These are phyloP conservation scores for Cryptoblepharus egeriae DNA, from an alignment of 2,797 vertebrate genomes.

Conservation along the genomic window DNA sequence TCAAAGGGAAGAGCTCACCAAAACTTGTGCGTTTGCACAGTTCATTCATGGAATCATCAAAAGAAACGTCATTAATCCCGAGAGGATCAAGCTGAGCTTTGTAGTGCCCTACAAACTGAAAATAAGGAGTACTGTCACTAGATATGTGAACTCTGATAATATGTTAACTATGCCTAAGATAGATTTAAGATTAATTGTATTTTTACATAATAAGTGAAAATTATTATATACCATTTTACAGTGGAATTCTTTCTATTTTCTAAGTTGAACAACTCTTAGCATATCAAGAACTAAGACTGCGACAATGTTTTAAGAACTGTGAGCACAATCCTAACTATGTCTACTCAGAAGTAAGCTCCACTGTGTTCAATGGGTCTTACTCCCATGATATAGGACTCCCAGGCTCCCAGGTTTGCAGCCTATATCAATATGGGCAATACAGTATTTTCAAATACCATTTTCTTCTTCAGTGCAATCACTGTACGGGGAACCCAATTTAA, in stretches of 20 bases:
- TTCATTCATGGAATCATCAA: conserved; percentile 24
- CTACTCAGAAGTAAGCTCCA: too few species aligned
- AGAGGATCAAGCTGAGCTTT: conserved; percentile 76
- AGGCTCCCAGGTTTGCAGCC: too few species aligned
- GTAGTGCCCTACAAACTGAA: conserved; percentile 76
- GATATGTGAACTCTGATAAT: neutral
- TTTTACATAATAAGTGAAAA: neutral
- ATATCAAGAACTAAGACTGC: neutral
- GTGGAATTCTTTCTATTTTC: neutral
- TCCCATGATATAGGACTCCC: too few species aligned
- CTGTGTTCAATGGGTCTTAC: too few species aligned
- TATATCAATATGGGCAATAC: neutral
- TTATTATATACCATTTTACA: neutral
- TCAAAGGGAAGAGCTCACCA: neutral
- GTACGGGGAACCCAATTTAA: too few species aligned
- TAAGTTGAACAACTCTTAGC: neutral
- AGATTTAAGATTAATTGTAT: conserved; percentile 7
- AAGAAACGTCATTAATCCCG: conserved; percentile 52
- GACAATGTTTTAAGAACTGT: neutral
- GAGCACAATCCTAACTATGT: too few species aligned
- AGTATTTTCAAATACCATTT: neutral
- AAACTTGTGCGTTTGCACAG: neutral
- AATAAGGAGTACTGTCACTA: conserved; percentile 25
- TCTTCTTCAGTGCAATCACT: neutral
- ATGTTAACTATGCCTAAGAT: too few species aligned